Percentiles rank a stretch among this genome's conserved stretches.
phyloP scores from a whole-genome alignment of 2,113 vertebrate species.

The Potamarius usumacintae region DNA sequence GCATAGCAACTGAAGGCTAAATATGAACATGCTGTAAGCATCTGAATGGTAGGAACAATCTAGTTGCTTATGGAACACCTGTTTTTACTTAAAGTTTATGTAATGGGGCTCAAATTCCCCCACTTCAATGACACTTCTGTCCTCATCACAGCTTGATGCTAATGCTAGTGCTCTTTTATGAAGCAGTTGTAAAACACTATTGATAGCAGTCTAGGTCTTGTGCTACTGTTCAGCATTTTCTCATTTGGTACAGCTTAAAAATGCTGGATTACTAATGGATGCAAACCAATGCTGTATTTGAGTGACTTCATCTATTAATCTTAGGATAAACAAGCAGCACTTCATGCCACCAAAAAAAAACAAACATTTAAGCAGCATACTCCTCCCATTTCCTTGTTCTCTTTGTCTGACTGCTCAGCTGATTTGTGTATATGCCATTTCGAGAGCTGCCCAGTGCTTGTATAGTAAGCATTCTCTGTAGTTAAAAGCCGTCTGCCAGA shows the following conservation, averaged over 20 bases:
- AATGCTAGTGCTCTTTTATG: not conserved
- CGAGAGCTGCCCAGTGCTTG: constrained; percentile 6
- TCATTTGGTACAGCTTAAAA: not conserved
- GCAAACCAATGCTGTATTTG: not conserved
- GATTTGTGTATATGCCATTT: constrained; percentile 1
- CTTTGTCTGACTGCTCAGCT: not conserved
- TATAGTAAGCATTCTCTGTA: constrained; percentile 27
- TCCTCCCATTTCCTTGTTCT: not conserved
- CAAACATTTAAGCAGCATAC: not conserved
- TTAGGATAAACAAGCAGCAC: not conserved
- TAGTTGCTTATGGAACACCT: not conserved
- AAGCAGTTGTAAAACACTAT: not conserved
- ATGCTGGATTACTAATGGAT: not conserved
- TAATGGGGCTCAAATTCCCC: not conserved
- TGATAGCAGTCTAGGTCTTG: not conserved
- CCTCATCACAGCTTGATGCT: not conserved
- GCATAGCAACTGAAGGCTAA: constrained; percentile 4
- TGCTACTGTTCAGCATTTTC: not conserved
- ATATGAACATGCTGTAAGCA: not conserved
- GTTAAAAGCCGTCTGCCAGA: constrained; percentile 36
- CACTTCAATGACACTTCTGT: not conserved
- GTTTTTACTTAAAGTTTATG: not conserved
- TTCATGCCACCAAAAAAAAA: not conserved
- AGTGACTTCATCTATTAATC: not conserved
- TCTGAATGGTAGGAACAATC: not conserved